These are phyloP conservation scores for Pristionchus entomophagus DNA, from an alignment of 2,888 invertebrate genomes.

Conservation along the genomic window DNA sequence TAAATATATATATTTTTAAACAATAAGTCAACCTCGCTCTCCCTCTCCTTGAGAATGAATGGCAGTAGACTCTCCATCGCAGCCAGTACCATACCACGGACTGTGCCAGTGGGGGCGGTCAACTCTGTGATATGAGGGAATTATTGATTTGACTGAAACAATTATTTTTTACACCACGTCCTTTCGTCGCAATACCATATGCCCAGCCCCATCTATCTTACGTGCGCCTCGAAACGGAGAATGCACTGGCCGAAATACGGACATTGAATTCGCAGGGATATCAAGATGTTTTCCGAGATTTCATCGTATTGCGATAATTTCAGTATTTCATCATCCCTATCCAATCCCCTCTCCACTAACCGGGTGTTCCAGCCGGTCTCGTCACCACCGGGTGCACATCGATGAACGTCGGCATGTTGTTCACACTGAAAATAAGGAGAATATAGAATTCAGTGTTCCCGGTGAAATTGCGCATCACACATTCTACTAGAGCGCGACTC, in stretches of 20 bases:
- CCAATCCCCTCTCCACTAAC: neutral
- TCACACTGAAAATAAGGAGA: neutral
- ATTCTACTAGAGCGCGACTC: neutral
- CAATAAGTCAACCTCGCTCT: conserved; percentile 62
- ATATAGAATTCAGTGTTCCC: neutral
- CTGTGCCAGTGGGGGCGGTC: conserved; percentile 32
- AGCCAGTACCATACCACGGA: conserved; percentile 10
- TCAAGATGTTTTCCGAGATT: no score
- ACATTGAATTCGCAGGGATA: no score
- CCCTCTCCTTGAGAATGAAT: conserved; percentile 40
- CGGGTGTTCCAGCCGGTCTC: conserved; percentile 40
- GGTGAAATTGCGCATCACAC: neutral
- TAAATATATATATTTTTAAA: no score
- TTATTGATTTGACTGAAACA: no score
- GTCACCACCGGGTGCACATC: conserved; percentile 34
- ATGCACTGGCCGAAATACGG: no score
- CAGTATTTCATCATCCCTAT: no score
- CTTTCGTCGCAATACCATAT: no score
- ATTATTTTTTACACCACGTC: no score
- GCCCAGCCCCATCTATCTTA: no score
- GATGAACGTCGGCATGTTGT: conserved; percentile 45
- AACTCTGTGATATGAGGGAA: neutral
- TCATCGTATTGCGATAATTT: no score
- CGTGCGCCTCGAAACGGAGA: no score
- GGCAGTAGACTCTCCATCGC: conserved; percentile 32